phyloP scores from a whole-genome alignment of 1,140 invertebrate species.

The Conus betulinus region DNA sequence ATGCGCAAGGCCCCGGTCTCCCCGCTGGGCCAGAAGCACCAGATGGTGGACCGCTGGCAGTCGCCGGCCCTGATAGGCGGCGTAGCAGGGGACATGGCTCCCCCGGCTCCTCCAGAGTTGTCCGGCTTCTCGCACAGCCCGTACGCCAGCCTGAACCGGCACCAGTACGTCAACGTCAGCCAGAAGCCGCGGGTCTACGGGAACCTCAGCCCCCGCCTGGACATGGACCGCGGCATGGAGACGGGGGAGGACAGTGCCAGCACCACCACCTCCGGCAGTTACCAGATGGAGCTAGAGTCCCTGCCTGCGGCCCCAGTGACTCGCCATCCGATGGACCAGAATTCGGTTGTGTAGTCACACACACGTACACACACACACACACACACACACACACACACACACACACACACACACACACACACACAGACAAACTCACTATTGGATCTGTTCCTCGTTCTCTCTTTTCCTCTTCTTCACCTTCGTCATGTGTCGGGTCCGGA shows the following conservation, averaged over 20 bases:
- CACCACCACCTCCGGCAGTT: constrained; percentile 40
- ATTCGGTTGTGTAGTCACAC: background rate
- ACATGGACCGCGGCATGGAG: constrained; percentile 38
- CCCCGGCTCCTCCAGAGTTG: constrained; percentile 5
- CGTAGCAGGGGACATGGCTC: background rate
- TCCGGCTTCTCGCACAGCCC: background rate
- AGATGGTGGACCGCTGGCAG: constrained; percentile 32
- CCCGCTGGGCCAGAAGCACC: background rate
- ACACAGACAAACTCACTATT: background rate
- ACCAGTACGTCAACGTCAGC: constrained; percentile 18
- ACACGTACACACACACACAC: background rate
- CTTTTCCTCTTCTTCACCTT: background rate
- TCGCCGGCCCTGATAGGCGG: constrained; percentile 22
- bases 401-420: too few relatives aligned
- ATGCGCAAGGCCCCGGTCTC: background rate
- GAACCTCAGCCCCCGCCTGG: constrained; percentile 14
- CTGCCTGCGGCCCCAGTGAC: background rate
- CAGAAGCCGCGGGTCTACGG: constrained; percentile 6
- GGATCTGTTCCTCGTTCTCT: background rate
- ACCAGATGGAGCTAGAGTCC: constrained; percentile 27
- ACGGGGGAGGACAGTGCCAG: constrained; percentile 45
- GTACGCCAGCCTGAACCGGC: constrained; percentile 18
- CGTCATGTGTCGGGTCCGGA: too few relatives aligned
- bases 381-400: too few relatives aligned
- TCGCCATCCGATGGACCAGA: constrained; percentile 7